Percentiles rank a stretch among this genome's conserved stretches.
Evolutionary conservation across 2,797 vertebrate species (phyloP).

Genomic region (Amblyopsis hoosieri): DNA sequence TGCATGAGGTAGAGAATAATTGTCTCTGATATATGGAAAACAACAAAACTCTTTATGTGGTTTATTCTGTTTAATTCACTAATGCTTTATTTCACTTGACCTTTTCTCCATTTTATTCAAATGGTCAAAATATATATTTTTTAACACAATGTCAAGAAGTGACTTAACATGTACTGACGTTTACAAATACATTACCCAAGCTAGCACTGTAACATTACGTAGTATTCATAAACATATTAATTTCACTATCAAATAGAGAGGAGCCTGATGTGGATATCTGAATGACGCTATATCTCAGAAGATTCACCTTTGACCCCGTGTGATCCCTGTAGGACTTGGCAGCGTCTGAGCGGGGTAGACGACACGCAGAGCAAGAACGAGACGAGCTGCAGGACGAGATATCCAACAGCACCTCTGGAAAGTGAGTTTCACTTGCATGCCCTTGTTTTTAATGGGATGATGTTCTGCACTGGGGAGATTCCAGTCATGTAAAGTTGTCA

Average conservation of each 20-base stretch:
- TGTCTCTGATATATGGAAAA: neutral
- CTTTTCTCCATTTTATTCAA: too few species aligned
- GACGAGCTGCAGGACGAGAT: slow-evolving; percentile 96
- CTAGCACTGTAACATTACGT: too few species aligned
- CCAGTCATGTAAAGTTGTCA: neutral
- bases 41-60: too few species aligned
- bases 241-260: too few species aligned
- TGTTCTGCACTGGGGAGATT: neutral
- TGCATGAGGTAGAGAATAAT: slow-evolving; percentile 86
- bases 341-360: slow-evolving; percentile 89
- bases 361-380: slow-evolving; percentile 93
- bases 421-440: slow-evolving; percentile 77
- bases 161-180: too few species aligned
- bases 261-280: neutral
- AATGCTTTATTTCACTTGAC: too few species aligned
- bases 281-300: neutral
- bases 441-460: too few species aligned
- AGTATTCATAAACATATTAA: too few species aligned
- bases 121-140: too few species aligned
- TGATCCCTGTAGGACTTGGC: slow-evolving; percentile 85
- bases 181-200: too few species aligned
- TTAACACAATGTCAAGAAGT: too few species aligned
- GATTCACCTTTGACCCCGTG: slow-evolving; percentile 18
- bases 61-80: too few species aligned
- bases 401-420: slow-evolving; percentile 94